A percentile compares a stretch with the other conserved stretches of the same genome.
Conservation (phyloP, 2,888 invertebrate genomes). For the Adela reaumurella region DNA sequence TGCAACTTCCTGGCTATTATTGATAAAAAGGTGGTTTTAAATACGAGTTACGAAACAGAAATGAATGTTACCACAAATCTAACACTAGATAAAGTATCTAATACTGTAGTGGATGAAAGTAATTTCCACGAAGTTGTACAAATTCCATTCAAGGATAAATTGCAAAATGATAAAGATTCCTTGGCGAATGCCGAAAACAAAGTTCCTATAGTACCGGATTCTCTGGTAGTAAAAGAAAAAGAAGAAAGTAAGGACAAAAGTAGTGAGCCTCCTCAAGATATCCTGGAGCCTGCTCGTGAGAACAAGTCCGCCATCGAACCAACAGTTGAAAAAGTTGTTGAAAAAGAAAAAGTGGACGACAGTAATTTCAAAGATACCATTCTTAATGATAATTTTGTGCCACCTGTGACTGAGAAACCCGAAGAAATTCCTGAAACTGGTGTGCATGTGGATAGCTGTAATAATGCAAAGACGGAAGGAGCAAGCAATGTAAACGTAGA, state of each 20-base stretch:
- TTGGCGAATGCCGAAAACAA: not conserved
- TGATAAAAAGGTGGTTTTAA: constrained; percentile 63
- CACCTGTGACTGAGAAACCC: not conserved
- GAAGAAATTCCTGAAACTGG: constrained; percentile 20
- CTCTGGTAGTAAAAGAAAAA: not conserved
- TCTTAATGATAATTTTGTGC: constrained; percentile 5
- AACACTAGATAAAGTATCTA: constrained; percentile 35
- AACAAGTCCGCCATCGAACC: constrained; percentile 4
- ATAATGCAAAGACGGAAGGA: constrained; percentile 27
- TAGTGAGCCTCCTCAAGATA: not conserved
- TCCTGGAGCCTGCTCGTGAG: not conserved
- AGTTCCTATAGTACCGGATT: not conserved
- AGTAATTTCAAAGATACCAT: constrained; percentile 23
- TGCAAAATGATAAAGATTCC: constrained; percentile 13
- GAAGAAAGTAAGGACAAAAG: not conserved
- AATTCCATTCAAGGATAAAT: constrained; percentile 30
- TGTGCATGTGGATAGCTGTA: constrained; percentile 9
- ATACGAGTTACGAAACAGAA: constrained; percentile 57
- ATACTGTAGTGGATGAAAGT: constrained; percentile 28
- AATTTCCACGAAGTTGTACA: constrained; percentile 34
- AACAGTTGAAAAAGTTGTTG: constrained; percentile 14
- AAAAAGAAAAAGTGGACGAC: constrained; percentile 21
- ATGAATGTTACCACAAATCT: constrained; percentile 43
- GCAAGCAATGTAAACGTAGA: constrained; percentile 18
- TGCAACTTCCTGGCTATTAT: constrained; percentile 72